Conservation (phyloP, 1,140 invertebrate genomes). For the Cepaea nemoralis region DNA sequence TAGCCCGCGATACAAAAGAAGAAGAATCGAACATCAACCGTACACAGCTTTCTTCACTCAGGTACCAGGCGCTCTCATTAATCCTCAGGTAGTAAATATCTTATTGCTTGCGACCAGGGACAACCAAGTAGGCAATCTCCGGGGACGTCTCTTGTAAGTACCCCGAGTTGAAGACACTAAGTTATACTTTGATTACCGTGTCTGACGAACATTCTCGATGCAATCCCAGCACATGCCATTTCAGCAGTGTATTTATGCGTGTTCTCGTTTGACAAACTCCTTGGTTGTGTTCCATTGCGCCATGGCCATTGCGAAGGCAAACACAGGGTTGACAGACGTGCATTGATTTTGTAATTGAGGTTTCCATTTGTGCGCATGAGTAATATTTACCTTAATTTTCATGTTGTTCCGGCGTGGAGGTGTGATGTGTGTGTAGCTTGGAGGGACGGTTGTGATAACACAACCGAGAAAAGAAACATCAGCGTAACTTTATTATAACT, state of each 20-base stretch:
- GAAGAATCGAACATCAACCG: not conserved
- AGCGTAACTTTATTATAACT: too few relatives aligned
- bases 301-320: not conserved
- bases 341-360: not conserved
- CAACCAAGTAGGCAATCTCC: not conserved
- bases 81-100: not conserved
- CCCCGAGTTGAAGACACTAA: not conserved
- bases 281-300: not conserved
- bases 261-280: not conserved
- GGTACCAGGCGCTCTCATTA: not conserved
- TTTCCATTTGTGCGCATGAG: not conserved
- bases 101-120: not conserved
- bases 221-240: not conserved
- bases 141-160: not conserved
- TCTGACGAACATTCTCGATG: not conserved
- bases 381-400: not conserved
- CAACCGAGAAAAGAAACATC: too few relatives aligned
- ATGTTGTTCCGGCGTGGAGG: too few relatives aligned
- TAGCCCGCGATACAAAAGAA: not conserved
- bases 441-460: too few relatives aligned
- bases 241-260: not conserved
- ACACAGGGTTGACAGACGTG: not conserved
- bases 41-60: not conserved
- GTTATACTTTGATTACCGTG: not conserved
- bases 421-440: too few relatives aligned